These are phyloP conservation scores for Liodrosophila aerea DNA, from an alignment of 2,888 invertebrate genomes.

Conservation along the genomic window DNA sequence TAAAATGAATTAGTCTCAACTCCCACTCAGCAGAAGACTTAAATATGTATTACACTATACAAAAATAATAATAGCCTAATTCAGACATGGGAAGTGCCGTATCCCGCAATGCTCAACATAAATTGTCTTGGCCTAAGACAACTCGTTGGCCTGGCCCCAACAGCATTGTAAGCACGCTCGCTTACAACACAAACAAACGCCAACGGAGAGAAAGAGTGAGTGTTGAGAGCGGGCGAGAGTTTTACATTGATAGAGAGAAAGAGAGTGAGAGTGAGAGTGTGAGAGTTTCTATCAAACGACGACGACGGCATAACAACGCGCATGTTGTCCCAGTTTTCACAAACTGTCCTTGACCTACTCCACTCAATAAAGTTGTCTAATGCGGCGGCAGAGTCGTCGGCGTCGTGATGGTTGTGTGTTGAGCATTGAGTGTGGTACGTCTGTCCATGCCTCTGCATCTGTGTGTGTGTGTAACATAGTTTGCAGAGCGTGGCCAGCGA, in stretches of 20 bases:
- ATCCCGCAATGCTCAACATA: slow-evolving; percentile 45
- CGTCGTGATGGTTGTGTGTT: slow-evolving; percentile 4
- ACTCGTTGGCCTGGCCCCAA: no score
- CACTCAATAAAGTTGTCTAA: slow-evolving; percentile 78
- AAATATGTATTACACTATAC: slow-evolving; percentile 5
- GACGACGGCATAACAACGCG: slow-evolving; percentile 56
- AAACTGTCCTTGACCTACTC: slow-evolving; percentile 83
- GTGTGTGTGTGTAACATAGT: slow-evolving; percentile 46
- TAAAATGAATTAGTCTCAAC: no score
- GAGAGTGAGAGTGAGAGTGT: slow-evolving; percentile 9
- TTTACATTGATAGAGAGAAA: slow-evolving; percentile 28
- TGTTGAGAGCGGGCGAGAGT: slow-evolving; percentile 41
- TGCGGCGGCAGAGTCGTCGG: slow-evolving; percentile 45
- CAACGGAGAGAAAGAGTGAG: slow-evolving; percentile 29
- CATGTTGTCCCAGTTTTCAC: slow-evolving; percentile 81
- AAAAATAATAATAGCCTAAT: no score
- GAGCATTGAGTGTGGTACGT: slow-evolving; percentile 6
- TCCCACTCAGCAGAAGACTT: no score
- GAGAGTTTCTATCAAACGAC: slow-evolving; percentile 45
- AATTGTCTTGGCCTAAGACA: slow-evolving; percentile 51
- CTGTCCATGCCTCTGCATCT: slow-evolving; percentile 27
- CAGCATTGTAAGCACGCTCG: slow-evolving; percentile 37
- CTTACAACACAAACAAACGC: slow-evolving; percentile 24
- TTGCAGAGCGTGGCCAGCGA: slow-evolving; percentile 21
- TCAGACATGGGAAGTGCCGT: not conserved